Evolutionary conservation across 2,797 vertebrate genomes (phyloP).

Genomic region (Mormyrops attenuatus): DNA sequence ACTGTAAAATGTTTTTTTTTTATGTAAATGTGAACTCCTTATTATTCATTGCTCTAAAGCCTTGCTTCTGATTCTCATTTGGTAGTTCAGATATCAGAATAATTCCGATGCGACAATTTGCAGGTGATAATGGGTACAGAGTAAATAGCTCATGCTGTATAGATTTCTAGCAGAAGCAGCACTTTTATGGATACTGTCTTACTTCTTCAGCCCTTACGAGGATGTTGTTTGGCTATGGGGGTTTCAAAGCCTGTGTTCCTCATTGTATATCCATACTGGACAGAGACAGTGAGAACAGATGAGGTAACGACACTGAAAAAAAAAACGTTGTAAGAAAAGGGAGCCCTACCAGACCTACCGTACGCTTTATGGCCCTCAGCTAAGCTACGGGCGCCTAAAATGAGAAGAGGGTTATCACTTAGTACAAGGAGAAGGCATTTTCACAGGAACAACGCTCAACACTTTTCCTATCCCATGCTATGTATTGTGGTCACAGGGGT

Average conservation of each 20-base stretch:
- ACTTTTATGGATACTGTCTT: neutral
- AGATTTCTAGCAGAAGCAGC: neutral
- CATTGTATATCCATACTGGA: neutral
- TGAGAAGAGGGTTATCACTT: conserved; percentile 60
- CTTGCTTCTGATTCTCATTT: neutral
- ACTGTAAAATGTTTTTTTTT: neutral
- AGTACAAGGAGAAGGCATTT: conserved; percentile 58
- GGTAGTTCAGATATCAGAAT: neutral
- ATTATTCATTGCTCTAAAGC: neutral
- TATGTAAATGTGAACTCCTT: neutral
- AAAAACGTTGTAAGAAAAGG: conserved; percentile 54
- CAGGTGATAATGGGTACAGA: neutral
- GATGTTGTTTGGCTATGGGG: neutral
- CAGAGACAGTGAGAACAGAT: conserved; percentile 38
- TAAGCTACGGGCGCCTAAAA: conserved; percentile 72
- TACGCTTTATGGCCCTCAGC: conserved; percentile 71
- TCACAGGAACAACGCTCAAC: conserved; percentile 46
- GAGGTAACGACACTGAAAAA: conserved; percentile 55
- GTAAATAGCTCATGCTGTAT: neutral
- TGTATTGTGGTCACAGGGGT: conserved; percentile 36
- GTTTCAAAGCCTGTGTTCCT: neutral
- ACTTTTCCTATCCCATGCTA: conserved; percentile 48
- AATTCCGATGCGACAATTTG: neutral
- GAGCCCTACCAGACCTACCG: conserved; percentile 74
- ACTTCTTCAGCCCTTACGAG: neutral